Evolutionary conservation across 2,113 vertebrate species (phyloP), one percentile per base, ranked within the genome.

Genomic region (Channa argus): DNA sequence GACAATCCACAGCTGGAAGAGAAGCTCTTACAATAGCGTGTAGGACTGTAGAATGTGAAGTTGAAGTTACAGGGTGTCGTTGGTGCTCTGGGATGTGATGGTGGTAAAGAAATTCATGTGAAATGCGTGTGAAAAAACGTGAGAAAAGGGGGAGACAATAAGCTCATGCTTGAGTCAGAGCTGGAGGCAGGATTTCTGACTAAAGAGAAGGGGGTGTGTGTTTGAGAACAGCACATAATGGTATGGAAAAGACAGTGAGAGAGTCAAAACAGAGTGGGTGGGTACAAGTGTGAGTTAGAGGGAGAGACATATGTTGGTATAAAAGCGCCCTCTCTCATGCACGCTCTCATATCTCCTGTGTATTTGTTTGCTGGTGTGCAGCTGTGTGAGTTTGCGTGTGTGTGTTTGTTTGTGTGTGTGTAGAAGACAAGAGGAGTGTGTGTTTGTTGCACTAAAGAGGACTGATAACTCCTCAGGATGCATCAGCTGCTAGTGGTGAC

Each of bases 251-350:
- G 83, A 82, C 74, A 82, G 80, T 56, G 62, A 62, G 69, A 61
- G 74, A 85, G 77, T 74, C 36, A 62, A 79, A 65, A 60, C 74
- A 74, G 72, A 87, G 88, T 85, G 81, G 88, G 91, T 83, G 89
- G 86, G 85, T 80, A 89, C 64, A 77, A 71, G 91, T 83, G 89
- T 92, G 93, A 88, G 62, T 14, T 9, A n/a, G 10, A 51, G 68
- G 36, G 91, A 88, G 89, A 80, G 63, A 66, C 66, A 78, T 24
- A 24, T 93, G 88, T 71, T 87, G 82, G 92, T 96, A 97, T 98
- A 98, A 96, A 99, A 96, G 89, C 88, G 86, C 88, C 91, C 90
- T 91, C 92, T 92, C 84, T 84, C 76, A 78, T 52, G 54, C 63
- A 1, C 58, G 33, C 62, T 90, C 71, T 90, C 71, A 71, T 81